Evolutionary conservation across 2,113 vertebrate species (phyloP).

Genomic region (Pedionomus torquatus): DNA sequence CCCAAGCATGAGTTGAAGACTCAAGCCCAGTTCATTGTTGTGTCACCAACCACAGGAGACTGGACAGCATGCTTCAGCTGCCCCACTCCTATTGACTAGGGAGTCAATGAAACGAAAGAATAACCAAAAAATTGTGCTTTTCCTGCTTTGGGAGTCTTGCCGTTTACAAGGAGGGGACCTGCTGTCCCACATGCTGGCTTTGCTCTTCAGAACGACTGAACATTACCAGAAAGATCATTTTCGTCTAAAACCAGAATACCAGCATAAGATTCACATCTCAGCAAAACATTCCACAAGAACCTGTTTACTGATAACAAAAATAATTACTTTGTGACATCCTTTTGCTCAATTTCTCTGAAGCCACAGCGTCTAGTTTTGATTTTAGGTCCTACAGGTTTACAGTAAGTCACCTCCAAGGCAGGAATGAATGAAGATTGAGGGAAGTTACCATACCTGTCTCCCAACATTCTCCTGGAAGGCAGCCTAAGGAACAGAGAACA

Average conservation of each 20-base stretch:
- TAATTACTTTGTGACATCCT: background rate
- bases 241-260: background rate
- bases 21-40: background rate
- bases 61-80: background rate
- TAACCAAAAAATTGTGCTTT: background rate
- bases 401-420: conserved; percentile 35
- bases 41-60: background rate
- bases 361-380: background rate
- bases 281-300: background rate
- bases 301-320: background rate
- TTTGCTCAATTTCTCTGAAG: background rate
- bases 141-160: background rate
- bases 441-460: conserved; percentile 89
- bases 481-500: conserved; percentile 84
- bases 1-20: background rate
- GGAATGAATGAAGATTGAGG: conserved; percentile 48
- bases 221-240: background rate
- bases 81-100: background rate
- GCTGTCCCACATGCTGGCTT: background rate
- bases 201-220: background rate
- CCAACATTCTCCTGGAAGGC: conserved; percentile 99
- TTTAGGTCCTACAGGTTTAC: background rate
- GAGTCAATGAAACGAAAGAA: background rate
- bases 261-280: background rate
- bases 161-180: background rate